Evolutionary conservation across 2,113 vertebrate species (phyloP), one percentile per base, ranked within the genome.

Genomic region (Rafetus swinhoei): DNA sequence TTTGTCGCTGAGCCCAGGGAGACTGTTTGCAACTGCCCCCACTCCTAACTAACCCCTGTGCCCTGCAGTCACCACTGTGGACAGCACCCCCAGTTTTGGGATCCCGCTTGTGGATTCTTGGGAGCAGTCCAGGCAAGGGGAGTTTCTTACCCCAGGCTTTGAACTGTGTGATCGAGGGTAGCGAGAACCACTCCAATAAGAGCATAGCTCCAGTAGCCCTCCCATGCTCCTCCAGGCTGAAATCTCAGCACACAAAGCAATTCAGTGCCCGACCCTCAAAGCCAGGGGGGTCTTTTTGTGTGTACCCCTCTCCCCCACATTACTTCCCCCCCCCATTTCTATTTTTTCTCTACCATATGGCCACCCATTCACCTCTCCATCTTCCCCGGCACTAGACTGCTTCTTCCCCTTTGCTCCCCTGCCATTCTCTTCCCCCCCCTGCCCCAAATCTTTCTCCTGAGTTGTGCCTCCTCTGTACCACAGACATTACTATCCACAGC

Each of bases 121-220:
- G 29, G 65, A 72, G 65, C 32, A n/a, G 9, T 8, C 65, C 18
- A 27, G n/a, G 32, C 15, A 72, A 32, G 29, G 18, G 16, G 15
- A 35, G 16, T 16, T 72, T 72, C 0, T 24, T 62, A 39, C 15
- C 29, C n/a, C n/a, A 84, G 11, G 18, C 56, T 39, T 84, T 45
- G 29, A 6, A 1, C 1, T 25, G 59, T 19, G 8, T 6, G 45
- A 85, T 9, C 50, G 54, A n/a, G 22, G 22, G 21, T 3, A 69
- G 14, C 25, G 65, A 77, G 15, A 11, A 27, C 24, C 25, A 13
- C 6, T 13, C 12, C 0, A 1, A 32, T 0, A 8, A 79, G 60
- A 1, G 0, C 56, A 87, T 25, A 27, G 59, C 25, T 60, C 59
- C 24, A 12, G 25, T 60, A 22, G 39, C 52, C 18, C 82, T 11